A percentile compares a stretch with the other conserved stretches of the same genome.
Evolutionary conservation across 2,888 invertebrate genomes (phyloP).

Genomic region (Melipona bicolor): DNA sequence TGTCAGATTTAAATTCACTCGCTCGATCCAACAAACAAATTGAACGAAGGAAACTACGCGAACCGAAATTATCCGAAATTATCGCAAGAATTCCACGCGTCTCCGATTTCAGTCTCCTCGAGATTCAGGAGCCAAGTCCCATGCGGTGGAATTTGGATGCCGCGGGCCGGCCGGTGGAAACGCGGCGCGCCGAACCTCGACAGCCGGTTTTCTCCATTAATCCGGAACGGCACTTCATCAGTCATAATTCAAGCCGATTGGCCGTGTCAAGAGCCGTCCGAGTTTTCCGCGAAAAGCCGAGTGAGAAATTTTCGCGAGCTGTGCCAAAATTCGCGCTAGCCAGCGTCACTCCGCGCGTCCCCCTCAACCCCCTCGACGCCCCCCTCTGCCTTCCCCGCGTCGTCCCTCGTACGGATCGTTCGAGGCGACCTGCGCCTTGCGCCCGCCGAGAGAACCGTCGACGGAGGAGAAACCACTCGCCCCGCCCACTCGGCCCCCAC

Average conservation of each 20-base stretch:
- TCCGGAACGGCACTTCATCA: slow-evolving; percentile 62
- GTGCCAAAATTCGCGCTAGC: slow-evolving; percentile 79
- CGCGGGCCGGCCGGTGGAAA: not conserved
- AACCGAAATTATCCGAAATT: not conserved
- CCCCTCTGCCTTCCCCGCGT: slow-evolving; percentile 27
- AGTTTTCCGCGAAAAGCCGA: slow-evolving; percentile 69
- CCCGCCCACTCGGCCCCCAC: slow-evolving; percentile 73
- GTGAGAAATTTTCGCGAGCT: slow-evolving; percentile 76
- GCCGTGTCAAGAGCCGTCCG: slow-evolving; percentile 60
- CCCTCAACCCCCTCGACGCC: slow-evolving; percentile 14
- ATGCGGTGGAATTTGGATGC: not conserved
- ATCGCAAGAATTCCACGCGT: too few species aligned
- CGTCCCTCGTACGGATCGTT: slow-evolving; percentile 43
- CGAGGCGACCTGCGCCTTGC: slow-evolving; percentile 79
- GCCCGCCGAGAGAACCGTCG: slow-evolving; percentile 66
- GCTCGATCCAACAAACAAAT: not conserved
- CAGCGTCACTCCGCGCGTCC: slow-evolving; percentile 65
- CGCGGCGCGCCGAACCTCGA: not conserved
- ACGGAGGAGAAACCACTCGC: slow-evolving; percentile 75
- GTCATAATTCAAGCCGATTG: slow-evolving; percentile 65
- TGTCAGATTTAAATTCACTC: not conserved
- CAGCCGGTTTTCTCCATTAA: slow-evolving; percentile 43
- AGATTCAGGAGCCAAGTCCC: not conserved
- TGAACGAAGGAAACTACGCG: not conserved
- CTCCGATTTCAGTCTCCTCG: not conserved